Base-by-base conservation (phyloP, 92 coral and sea anemone species). In the Bergia sp. region DNA sequence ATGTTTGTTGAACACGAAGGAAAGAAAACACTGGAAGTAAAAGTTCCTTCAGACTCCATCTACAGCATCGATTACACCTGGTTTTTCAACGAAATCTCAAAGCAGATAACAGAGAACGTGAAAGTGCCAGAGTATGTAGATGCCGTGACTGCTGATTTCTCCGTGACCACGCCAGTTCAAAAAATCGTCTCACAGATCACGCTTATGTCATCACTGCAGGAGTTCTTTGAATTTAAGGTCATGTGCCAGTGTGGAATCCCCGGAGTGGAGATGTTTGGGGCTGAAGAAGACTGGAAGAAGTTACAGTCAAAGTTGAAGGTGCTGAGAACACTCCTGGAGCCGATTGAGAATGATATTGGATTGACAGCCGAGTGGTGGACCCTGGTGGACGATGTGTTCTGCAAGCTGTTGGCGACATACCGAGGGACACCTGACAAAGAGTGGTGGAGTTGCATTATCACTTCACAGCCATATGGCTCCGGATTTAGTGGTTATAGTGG, bases 91-190 rank as follows among this genome's bases (percentile, higher is more conserved):
- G 90, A 85, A 79, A 94, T 92, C 85, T 85, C 94, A 12, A 90
- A 82, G 82, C 43, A 76, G 80, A 83, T 94, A n/a, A 36, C 90
- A 67, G 85, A 85, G 74, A 94, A 90, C 20, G 76, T 94, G 39
- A 92, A 90, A 50, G 92, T 94, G 41, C 96, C 94, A n/a, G 91
- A 90, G 47, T 94, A 92, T 76, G 96, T 94, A 53, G 92, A 90
- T 69, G 91, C 90, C 47, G 86, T 94, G 29, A 29, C 29, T 29
- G 29, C 29, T 29, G 29, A 29, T 29, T 29, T 29, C 29, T 29
- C 29, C 29, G 29, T 29, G 29, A 29, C 29, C 29, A 29, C 29
- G 29, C 29, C 29, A 29, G 29, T 29, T 29, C 29, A 29, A 29
- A 29, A 29, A 29, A 29, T 29, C 29, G 29, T 29, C 29, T 29